Conservation (phyloP, 2,797 vertebrate species). For the Merluccius polli region DNA sequence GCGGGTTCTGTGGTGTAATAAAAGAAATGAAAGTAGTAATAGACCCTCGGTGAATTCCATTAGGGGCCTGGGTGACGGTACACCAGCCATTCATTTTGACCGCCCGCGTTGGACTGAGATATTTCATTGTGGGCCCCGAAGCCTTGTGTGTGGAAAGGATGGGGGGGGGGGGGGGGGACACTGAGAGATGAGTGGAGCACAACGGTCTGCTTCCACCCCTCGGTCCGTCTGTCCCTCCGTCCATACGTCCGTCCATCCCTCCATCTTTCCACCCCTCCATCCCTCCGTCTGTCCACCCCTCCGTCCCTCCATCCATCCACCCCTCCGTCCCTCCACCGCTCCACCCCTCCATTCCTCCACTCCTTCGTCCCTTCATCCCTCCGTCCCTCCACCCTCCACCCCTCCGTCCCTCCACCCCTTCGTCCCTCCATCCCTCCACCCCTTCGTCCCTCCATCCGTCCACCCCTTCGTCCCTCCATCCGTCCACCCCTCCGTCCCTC, state of each 20-base stretch:
- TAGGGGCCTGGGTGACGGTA: slow-evolving; percentile 69
- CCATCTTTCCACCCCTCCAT: too few relatives aligned
- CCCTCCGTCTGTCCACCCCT: too few relatives aligned
- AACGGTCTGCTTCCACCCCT: slow-evolving; percentile 55
- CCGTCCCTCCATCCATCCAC: background rate
- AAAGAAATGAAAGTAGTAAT: slow-evolving; percentile 77
- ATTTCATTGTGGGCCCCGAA: slow-evolving; percentile 64
- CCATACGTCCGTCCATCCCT: too few relatives aligned
- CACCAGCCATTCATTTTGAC: slow-evolving; percentile 71
- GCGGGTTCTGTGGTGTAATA: slow-evolving; percentile 65
- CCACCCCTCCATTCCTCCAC: too few relatives aligned
- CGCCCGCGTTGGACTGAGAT: slow-evolving; percentile 51
- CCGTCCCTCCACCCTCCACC: too few relatives aligned
- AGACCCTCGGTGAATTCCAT: slow-evolving; percentile 75
- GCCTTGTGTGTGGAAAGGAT: slow-evolving; percentile 54
- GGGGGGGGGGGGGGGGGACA: slow-evolving; percentile 11
- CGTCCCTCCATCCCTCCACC: too few relatives aligned
- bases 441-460: too few relatives aligned
- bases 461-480: too few relatives aligned
- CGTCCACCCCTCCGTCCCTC: background rate
- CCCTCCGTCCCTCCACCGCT: too few relatives aligned
- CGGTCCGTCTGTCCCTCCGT: too few relatives aligned
- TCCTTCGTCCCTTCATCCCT: too few relatives aligned
- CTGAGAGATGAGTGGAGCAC: slow-evolving; percentile 62
- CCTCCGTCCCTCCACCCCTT: too few relatives aligned